These are phyloP conservation scores for Pissodes strobi DNA, from an alignment of 1,140 invertebrate genomes.

Conservation along the genomic window DNA sequence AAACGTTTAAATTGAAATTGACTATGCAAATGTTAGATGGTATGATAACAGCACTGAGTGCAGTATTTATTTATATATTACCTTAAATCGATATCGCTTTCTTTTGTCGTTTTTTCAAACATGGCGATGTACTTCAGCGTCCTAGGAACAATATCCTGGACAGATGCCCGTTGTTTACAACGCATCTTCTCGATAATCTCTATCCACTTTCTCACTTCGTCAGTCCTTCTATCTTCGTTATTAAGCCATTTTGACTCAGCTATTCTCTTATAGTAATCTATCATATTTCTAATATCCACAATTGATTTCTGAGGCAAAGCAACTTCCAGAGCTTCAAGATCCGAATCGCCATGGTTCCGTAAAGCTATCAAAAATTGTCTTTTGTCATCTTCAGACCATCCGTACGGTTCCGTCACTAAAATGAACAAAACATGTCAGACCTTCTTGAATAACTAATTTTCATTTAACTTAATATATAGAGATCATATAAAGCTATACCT, in stretches of 20 bases:
- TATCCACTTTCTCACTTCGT: conserved; percentile 40
- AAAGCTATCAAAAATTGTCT: conserved; percentile 35
- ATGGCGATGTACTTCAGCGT: conserved; percentile 46
- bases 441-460: too few species aligned
- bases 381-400: conserved; percentile 39
- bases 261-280: conserved; percentile 36
- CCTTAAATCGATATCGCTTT: conserved; percentile 38
- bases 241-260: conserved; percentile 19
- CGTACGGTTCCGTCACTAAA: not conserved
- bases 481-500: too few species aligned
- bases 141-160: conserved; percentile 37
- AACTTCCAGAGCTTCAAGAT: conserved; percentile 32
- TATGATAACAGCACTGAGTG: too few species aligned
- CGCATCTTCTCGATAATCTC: conserved; percentile 32
- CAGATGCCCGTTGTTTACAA: not conserved
- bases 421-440: too few species aligned
- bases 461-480: too few species aligned
- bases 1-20: too few species aligned
- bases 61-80: too few species aligned
- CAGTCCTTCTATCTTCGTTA: conserved; percentile 7
- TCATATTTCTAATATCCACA: conserved; percentile 36
- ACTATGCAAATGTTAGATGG: too few species aligned
- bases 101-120: conserved; percentile 34
- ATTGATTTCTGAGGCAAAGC: conserved; percentile 36
- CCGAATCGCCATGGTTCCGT: conserved; percentile 29